phyloP scores from a whole-genome alignment of 2,113 vertebrate genomes.

The Aix galericulata region DNA sequence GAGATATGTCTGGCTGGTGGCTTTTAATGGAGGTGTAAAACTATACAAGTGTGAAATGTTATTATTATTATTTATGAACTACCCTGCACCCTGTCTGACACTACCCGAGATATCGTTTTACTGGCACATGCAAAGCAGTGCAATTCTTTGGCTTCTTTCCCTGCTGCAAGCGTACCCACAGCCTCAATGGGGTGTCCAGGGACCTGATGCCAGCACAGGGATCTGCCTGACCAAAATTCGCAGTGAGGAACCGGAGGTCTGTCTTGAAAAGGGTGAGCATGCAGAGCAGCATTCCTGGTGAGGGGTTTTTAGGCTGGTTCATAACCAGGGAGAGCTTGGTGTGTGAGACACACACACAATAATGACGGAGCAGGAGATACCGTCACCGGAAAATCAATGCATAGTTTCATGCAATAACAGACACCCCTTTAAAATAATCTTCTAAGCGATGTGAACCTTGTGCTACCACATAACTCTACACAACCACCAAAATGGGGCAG shows the following conservation, averaged over 20 bases:
- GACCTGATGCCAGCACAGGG: not conserved
- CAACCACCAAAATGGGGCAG: not conserved
- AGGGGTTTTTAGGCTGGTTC: not conserved
- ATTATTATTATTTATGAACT: constrained; percentile 15
- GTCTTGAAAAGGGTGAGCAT: not conserved
- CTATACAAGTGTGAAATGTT: not conserved
- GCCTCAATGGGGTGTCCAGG: not conserved
- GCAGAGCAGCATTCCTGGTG: not conserved
- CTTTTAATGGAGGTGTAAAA: constrained; percentile 12
- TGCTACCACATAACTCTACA: not conserved
- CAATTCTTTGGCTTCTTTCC: not conserved
- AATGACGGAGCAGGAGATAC: not conserved
- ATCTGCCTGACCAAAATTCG: not conserved
- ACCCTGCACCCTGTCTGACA: not conserved
- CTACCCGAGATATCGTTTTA: not conserved
- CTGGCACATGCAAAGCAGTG: not conserved
- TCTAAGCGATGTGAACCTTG: not conserved
- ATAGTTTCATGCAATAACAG: not conserved
- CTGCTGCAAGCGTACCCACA: not conserved
- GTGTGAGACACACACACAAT: not conserved
- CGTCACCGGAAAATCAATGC: not conserved
- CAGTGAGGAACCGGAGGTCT: not conserved
- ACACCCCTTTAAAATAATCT: not conserved
- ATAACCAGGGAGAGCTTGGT: not conserved
- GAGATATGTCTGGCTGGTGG: not conserved